Evolutionary conservation across 2,888 invertebrate genomes (phyloP).

Genomic region (Leucophenga maculata): DNA sequence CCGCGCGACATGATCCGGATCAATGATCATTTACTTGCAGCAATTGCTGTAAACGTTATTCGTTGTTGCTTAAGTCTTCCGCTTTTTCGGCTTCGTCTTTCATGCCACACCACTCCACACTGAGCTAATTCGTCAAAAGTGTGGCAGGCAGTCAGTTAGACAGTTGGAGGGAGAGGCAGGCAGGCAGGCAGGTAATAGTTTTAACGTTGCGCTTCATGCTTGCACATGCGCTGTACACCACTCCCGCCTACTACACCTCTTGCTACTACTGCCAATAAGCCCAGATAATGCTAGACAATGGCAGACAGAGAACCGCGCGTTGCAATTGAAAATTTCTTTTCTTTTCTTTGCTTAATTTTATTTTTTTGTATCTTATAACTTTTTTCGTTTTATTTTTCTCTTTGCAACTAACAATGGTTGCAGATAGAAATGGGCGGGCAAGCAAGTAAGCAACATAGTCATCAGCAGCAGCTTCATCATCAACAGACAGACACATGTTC

Average conservation of each 20-base stretch:
- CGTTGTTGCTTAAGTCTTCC: too few species aligned
- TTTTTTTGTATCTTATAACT: conserved; percentile 11
- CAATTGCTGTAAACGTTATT: too few species aligned
- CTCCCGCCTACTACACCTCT: conserved; percentile 34
- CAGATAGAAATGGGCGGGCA: background rate
- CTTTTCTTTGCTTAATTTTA: conserved; percentile 38
- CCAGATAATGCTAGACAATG: too few species aligned
- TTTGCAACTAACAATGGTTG: background rate
- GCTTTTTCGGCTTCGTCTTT: conserved; percentile 31
- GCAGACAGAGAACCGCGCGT: background rate
- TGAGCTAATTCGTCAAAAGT: conserved; percentile 59
- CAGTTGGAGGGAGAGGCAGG: conserved; percentile 27
- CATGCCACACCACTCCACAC: conserved; percentile 28
- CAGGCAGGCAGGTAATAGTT: conserved; percentile 8
- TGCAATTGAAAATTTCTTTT: conserved; percentile 56
- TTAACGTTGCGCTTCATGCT: conserved; percentile 26
- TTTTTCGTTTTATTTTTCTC: conserved; percentile 30
- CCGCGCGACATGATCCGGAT: conserved; percentile 9
- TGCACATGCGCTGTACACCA: conserved; percentile 47
- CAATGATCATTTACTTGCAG: background rate
- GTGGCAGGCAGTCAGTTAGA: conserved; percentile 48
- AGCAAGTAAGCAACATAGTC: conserved; percentile 22
- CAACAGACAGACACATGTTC: conserved; percentile 8
- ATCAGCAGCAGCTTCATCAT: conserved; percentile 51
- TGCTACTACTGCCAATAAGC: conserved; percentile 44